Percentiles rank a stretch among this genome's conserved stretches.
phyloP scores from a whole-genome alignment of 2,113 vertebrate genomes.

The Tinamus guttatus region DNA sequence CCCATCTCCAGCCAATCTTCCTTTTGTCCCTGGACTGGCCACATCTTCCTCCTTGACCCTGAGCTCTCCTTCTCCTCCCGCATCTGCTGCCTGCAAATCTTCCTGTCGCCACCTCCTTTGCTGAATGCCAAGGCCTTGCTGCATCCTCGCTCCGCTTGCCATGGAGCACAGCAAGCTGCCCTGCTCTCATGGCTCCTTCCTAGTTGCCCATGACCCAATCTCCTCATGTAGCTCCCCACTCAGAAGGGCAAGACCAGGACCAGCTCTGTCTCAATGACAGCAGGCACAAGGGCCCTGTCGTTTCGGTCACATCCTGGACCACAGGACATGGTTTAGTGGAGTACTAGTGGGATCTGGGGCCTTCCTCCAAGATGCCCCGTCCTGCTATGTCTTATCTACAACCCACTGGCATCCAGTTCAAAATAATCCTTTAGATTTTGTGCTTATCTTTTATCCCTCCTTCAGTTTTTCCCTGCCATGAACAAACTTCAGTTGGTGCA shows the following conservation, averaged over 20 bases:
- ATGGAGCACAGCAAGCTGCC: not conserved
- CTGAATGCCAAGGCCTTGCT: conserved; percentile 22
- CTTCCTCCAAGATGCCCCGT: not conserved
- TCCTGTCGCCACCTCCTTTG: conserved; percentile 52
- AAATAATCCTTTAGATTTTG: not conserved
- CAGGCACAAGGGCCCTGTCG: rapidly evolving
- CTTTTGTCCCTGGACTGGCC: not conserved
- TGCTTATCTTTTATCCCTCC: not conserved
- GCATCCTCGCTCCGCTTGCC: not conserved
- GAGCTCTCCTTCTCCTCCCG: conserved; percentile 58
- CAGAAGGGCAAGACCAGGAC: not conserved
- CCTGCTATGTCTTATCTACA: not conserved
- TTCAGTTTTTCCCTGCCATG: not conserved
- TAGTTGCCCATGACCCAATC: not conserved
- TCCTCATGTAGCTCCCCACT: not conserved
- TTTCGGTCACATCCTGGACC: not conserved
- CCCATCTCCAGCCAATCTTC: not conserved
- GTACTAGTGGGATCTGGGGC: not conserved
- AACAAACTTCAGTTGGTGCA: not conserved
- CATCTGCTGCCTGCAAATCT: conserved; percentile 67
- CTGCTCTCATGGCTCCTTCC: not conserved
- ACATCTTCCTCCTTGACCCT: conserved; percentile 4
- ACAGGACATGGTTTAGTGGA: rapidly evolving
- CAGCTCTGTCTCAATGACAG: rapidly evolving
- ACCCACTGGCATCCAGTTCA: not conserved